Conservation (phyloP, 2,113 vertebrate species). For the rabbit (Oryctolagus cuniculus) region DNA sequence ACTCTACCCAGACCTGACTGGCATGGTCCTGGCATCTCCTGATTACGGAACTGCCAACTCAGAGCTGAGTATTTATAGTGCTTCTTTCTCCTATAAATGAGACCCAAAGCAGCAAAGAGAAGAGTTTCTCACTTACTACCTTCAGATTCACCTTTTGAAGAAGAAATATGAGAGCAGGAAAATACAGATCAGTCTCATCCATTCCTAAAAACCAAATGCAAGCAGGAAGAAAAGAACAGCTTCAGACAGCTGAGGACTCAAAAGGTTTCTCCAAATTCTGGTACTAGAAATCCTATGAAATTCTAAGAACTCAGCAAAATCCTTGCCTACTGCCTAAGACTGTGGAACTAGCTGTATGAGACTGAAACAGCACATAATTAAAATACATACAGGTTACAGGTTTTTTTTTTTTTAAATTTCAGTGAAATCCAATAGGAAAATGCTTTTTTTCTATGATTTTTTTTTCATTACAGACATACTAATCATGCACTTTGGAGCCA, state of each 20-base stretch:
- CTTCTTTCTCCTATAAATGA: conserved; percentile 38
- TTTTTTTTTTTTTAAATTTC: neutral
- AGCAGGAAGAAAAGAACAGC: neutral
- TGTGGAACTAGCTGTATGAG: neutral
- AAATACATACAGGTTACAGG: neutral
- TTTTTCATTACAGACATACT: neutral
- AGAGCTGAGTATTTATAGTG: conserved; percentile 40
- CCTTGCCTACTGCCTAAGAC: neutral
- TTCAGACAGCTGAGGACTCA: neutral
- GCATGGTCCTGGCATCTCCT: neutral
- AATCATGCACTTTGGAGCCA: neutral
- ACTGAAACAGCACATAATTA: neutral
- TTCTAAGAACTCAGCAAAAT: conserved; percentile 8
- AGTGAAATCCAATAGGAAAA: conserved; percentile 11
- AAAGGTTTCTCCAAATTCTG: conserved; percentile 28
- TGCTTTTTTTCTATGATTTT: conserved; percentile 7
- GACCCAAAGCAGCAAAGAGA: neutral
- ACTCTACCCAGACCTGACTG: neutral
- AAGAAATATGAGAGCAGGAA: neutral
- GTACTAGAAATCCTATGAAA: conserved; percentile 6
- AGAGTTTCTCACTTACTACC: conserved; percentile 8
- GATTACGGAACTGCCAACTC: conserved; percentile 32
- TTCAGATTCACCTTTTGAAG: conserved; percentile 2
- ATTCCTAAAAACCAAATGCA: conserved; percentile 12
- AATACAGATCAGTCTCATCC: conserved; percentile 20